These are phyloP conservation scores for Macroramphosus scolopax DNA, from an alignment of 2,797 vertebrate genomes.

Conservation along the genomic window DNA sequence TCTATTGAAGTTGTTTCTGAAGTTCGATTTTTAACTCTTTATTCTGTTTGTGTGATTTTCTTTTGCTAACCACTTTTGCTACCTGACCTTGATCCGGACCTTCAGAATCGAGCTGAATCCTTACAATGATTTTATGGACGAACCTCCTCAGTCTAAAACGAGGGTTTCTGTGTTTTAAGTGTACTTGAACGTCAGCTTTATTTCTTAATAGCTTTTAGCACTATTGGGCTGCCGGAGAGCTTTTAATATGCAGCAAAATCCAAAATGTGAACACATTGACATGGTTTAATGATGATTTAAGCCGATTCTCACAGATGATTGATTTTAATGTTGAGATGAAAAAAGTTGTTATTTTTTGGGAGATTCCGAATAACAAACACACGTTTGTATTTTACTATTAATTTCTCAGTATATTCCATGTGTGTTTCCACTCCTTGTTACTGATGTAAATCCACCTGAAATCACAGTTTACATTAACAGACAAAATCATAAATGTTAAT, in stretches of 20 bases:
- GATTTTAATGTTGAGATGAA: background rate
- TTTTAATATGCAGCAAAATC: too few species aligned
- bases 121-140: background rate
- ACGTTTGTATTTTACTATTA: background rate
- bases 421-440: conserved; percentile 14
- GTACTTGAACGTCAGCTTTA: conserved; percentile 18
- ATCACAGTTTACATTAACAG: too few species aligned
- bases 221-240: background rate
- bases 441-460: conserved; percentile 27
- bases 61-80: conserved; percentile 27
- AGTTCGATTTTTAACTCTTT: conserved; percentile 12
- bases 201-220: conserved; percentile 11
- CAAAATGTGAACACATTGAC: too few species aligned
- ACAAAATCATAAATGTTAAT: too few species aligned
- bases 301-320: too few species aligned
- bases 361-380: conserved; percentile 10
- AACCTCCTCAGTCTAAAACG: too few species aligned
- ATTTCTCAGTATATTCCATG: background rate
- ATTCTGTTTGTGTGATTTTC: conserved; percentile 17
- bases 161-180: conserved; percentile 12
- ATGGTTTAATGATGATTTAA: too few species aligned
- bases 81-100: conserved; percentile 1
- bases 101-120: conserved; percentile 10
- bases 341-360: conserved; percentile 4
- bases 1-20: conserved; percentile 23